Base-by-base conservation (phyloP, 1,140 invertebrate genomes). In the Chionoecetes opilio region DNA sequence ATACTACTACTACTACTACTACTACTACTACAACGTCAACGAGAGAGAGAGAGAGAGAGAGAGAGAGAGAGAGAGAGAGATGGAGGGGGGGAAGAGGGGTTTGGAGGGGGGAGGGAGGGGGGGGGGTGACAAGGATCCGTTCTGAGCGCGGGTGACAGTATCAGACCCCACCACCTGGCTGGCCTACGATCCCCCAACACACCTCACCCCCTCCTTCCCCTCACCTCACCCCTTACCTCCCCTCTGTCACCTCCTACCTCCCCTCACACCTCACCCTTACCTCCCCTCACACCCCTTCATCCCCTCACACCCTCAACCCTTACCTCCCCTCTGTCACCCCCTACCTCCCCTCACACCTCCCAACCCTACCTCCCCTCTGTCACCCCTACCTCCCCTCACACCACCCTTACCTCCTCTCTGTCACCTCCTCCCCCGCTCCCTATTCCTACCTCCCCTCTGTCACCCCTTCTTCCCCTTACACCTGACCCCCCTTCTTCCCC, bases 61-160 rank as follows among this genome's bases (percentile, higher is more conserved):
- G n/a, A 75, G 63, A 75, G 63, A 75, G 63, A 75, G 63, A 75
- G 46, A 53, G 46, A 53, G 46, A 53, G 46, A 53, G 46, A 53
- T 9, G 21, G 46, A 53, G 46, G 21, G 46, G 21, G 46, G 21
- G 46, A 53, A 6, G 5, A 14, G 46, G 46, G 46, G 8, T 14
- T 53, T 14, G 5, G 41, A 46, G 5, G 46, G 2, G 46, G 46
- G 46, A 17, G n/a, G 41, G 63, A 2, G 26, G 21, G 63, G n/a
- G 63, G 63, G 63, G 21, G 63, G 21, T 75, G 63, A 75, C 63
- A 75, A 75, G 63, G 63, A 75, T 75, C n/a, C 63, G 26, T 75
- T 75, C 63, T 75, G 63, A 75, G 63, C 63, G 21, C 63, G 1
- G 21, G 21, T 75, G 63, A 75, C 63, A 75, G 63, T 75, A 75